Percentiles rank a stretch among this genome's conserved stretches.
phyloP scores from a whole-genome alignment of 2,888 invertebrate genomes.

The Anoplius nigerrimus region DNA sequence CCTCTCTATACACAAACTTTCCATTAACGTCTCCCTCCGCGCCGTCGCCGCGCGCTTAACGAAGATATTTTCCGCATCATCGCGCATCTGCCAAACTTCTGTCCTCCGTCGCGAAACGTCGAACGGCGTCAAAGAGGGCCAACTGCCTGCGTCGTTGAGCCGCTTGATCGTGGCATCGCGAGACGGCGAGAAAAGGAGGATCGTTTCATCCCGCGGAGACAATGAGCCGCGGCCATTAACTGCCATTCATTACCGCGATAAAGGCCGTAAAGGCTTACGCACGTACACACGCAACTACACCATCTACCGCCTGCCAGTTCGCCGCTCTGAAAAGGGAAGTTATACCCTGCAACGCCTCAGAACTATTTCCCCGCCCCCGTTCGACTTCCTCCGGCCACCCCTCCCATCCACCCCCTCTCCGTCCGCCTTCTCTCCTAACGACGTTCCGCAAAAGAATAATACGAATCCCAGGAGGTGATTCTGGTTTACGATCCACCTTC shows the following conservation, averaged over 20 bases:
- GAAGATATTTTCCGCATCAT: too few species aligned
- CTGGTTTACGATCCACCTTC: constrained; percentile 43
- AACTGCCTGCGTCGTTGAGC: not conserved
- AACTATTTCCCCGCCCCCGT: not conserved
- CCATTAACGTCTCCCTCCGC: too few species aligned
- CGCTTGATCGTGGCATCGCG: not conserved
- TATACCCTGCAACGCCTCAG: constrained; percentile 13
- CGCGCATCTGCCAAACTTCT: too few species aligned
- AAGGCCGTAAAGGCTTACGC: constrained; percentile 25
- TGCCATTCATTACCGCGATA: constrained; percentile 44
- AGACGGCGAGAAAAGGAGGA: not conserved
- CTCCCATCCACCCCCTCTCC: not conserved
- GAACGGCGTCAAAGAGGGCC: not conserved
- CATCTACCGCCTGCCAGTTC: not conserved
- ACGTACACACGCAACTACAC: constrained; percentile 18
- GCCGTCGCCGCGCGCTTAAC: too few species aligned
- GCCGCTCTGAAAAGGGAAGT: not conserved
- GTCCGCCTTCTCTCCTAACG: constrained; percentile 36
- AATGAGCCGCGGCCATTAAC: constrained; percentile 48
- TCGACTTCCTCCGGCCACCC: not conserved
- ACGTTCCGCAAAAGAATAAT: constrained; percentile 53
- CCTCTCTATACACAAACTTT: too few species aligned
- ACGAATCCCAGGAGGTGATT: constrained; percentile 51
- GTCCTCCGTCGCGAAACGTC: not conserved
- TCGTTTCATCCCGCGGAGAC: constrained; percentile 14